These are phyloP conservation scores for Brienomyrus brachyistius DNA, from an alignment of 2,113 vertebrate species.

Conservation along the genomic window DNA sequence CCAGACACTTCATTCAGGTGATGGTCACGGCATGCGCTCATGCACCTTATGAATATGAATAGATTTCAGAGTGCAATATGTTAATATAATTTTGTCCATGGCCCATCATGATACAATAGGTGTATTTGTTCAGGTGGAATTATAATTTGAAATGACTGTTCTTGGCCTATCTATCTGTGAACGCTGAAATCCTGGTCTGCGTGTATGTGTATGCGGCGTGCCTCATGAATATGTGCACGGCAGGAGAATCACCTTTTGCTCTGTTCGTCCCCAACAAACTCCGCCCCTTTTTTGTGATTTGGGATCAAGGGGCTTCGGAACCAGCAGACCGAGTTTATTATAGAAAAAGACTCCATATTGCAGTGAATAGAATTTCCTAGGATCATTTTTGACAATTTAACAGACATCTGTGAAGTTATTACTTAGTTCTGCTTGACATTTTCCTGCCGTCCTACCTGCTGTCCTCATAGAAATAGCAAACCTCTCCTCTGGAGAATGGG, in stretches of 20 bases:
- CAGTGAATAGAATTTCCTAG: constrained; percentile 11
- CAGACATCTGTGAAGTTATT: constrained; percentile 13
- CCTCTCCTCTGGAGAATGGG: constrained; percentile 17
- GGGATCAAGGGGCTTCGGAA: neutral
- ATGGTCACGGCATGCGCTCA: neutral
- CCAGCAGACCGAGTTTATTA: neutral
- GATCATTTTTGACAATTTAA: constrained; percentile 19
- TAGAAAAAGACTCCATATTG: neutral
- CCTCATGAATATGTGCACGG: neutral
- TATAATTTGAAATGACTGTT: neutral
- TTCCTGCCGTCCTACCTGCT: constrained; percentile 15
- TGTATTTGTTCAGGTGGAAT: constrained; percentile 3
- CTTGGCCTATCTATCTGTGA: neutral
- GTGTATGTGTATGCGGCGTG: neutral
- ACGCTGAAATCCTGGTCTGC: neutral
- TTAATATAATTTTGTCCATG: neutral
- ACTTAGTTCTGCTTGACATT: constrained; percentile 18
- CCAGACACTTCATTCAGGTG: neutral
- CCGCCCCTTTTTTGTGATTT: neutral
- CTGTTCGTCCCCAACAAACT: neutral
- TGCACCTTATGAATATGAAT: neutral
- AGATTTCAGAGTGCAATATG: neutral
- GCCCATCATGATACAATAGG: neutral
- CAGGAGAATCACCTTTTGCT: neutral
- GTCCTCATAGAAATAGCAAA: constrained; percentile 14